Base-by-base conservation (phyloP, 1,140 invertebrate genomes). In the Popillia japonica region DNA sequence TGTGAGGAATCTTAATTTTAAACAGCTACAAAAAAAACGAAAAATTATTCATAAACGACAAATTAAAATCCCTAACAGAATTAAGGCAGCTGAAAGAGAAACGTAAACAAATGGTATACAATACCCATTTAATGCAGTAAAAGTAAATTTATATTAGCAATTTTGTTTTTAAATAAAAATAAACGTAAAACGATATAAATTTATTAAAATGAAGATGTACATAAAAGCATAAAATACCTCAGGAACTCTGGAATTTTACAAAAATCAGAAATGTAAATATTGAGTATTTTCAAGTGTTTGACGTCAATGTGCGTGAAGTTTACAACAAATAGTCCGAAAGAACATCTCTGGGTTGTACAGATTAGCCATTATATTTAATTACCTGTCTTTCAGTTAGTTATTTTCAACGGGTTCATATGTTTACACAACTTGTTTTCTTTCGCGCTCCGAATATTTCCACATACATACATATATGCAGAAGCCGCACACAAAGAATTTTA, bases 321-420 rank as follows among this genome's bases (percentile, higher is more conserved):
- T 11, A 68, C 22, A 68, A 68, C 61, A 27, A 55, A 55, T 17
- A 55, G 6, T 11, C 22, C 61, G 22, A 7, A 7, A 68, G 20
- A 68, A 68, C 27, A 68, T 22, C 61, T 68, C 22, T 23, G 8
- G 27, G 17, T 34, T 11, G 48, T 55, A 55, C 14, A 55, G 20
- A 23, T 22, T 22, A 68, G 27, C 61, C 20, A 68, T 68, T 68
- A 68, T 27, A 68, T 68, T 68, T 34, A 68, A 68, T 68, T 68
- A 68, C 61, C 61, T 68, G 61, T 22, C 61, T 68, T 68, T 68
- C 61, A 68, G 61, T 68, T 68, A 68, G 61, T 68, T 68, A 68
- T 22, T 68, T 10, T 10, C 61, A 68, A 68, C 22, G 22, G 61
- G 17, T 23, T 23, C 27, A 22, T 22, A 34, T 68, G 61, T 68